A percentile compares a stretch with the other conserved stretches of the same genome.
phyloP scores from a whole-genome alignment of 35 echinoderm and acorn worm genomes.

The Lytechinus pictus region DNA sequence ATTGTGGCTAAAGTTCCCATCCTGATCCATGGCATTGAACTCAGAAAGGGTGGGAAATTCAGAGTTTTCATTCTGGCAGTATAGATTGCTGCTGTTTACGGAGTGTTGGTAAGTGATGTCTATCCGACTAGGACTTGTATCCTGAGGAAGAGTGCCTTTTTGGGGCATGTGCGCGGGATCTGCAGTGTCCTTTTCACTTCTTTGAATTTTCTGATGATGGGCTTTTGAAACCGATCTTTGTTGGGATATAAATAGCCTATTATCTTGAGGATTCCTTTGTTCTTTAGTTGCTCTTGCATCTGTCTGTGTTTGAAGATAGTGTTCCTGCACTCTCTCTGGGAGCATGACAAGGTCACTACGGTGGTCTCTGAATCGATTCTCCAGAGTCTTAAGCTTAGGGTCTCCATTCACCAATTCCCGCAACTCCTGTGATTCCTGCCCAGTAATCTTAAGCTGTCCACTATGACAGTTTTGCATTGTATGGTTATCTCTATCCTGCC shows the following conservation, averaged over 20 bases:
- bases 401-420: conserved; percentile 69
- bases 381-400: conserved; percentile 77
- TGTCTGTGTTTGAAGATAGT: conserved; percentile 14
- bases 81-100: conserved; percentile 23
- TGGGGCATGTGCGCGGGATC: neutral
- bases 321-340: conserved; percentile 40
- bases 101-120: conserved; percentile 32
- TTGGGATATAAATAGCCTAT: neutral
- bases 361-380: conserved; percentile 79
- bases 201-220: neutral
- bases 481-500: neutral
- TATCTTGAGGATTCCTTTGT: neutral
- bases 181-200: neutral
- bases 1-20: neutral
- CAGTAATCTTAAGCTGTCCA: conserved; percentile 70
- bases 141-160: neutral
- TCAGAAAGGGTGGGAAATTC: conserved; percentile 43
- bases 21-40: conserved; percentile 48
- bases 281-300: neutral
- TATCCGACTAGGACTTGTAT: neutral
- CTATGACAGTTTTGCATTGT: neutral
- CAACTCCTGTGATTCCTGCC: conserved; percentile 77
- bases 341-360: conserved; percentile 55
- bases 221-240: conserved; percentile 7
- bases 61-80: neutral